Evolutionary conservation across 2,888 invertebrate species (phyloP), one percentile per base, ranked within the genome.

Genomic region (Terebella lapidaria): DNA sequence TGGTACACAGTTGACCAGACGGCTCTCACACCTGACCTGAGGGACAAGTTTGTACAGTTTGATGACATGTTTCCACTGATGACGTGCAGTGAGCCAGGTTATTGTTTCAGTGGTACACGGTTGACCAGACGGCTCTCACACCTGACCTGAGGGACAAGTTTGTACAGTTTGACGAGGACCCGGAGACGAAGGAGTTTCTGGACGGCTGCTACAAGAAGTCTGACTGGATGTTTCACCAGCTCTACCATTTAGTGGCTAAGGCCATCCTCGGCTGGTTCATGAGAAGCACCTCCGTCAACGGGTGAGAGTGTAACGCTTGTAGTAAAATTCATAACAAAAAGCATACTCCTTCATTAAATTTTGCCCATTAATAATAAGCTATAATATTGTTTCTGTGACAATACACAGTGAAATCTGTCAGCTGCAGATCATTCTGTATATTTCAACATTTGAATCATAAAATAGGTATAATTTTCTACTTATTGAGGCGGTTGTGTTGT

Each of bases 251-350:
- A 42, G 72, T 96, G 42, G 91, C 90, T 20, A 89, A 90, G 72
- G 86, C 90, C n/a, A 82, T 95, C 46, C 85, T 96, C 24, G 87
- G 89, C 66, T 87, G 89, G 82, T 93, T 96, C 83, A 90, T 95
- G 88, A 91, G 93, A 29, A 89, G 91, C 78, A 97, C 96, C 1
- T 93, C 94, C 70, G 91, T 94, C 67, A 97, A 96, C 83, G 95
- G 95, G 87, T 92, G 81, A 87, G 87, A 85, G 46, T 35, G 30
- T 35, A 15, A n/a, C n/a, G 10, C 42, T 35, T 15, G 42, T 35
- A 35, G n/a, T n/a, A 54, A 4, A 54, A 29, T 20, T n/a, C n/a
- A n/a, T n/a, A n/a, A n/a, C n/a, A n/a, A n/a, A n/a, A n/a, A n/a
- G n/a, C n/a, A n/a, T n/a, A n/a, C n/a, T n/a, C n/a, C n/a, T n/a